phyloP scores from a whole-genome alignment of 1,140 invertebrate genomes.

The Heliconius hermathena region DNA sequence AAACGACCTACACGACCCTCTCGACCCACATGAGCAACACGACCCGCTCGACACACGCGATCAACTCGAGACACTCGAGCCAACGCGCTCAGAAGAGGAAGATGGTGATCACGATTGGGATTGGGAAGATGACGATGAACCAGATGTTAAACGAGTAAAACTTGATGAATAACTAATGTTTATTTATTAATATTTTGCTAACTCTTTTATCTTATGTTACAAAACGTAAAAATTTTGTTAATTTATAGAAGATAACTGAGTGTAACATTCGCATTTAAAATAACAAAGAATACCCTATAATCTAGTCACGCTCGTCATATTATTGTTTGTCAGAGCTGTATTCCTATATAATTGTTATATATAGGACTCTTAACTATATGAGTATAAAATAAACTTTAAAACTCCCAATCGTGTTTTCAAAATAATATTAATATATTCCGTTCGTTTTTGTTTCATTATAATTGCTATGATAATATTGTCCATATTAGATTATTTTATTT shows the following conservation, averaged over 20 bases:
- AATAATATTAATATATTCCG: background rate
- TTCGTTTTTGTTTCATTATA: background rate
- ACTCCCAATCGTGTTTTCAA: background rate
- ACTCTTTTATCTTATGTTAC: no score
- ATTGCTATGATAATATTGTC: no score
- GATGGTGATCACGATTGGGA: slow-evolving; percentile 41
- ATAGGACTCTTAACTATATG: background rate
- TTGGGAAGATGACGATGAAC: slow-evolving; percentile 56
- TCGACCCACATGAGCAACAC: background rate
- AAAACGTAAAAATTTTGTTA: no score
- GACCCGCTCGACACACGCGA: background rate
- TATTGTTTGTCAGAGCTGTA: slow-evolving; percentile 17
- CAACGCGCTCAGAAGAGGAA: slow-evolving; percentile 46
- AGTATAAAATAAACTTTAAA: background rate
- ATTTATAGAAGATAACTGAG: background rate
- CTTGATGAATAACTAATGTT: slow-evolving; percentile 38
- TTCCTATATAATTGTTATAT: slow-evolving; percentile 19
- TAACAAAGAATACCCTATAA: slow-evolving; percentile 25
- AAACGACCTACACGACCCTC: background rate
- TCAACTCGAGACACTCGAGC: slow-evolving; percentile 24
- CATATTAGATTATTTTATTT: background rate
- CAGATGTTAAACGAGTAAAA: slow-evolving; percentile 44
- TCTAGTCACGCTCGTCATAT: slow-evolving; percentile 27
- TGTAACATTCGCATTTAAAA: slow-evolving; percentile 23
- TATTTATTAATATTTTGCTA: background rate